These are phyloP conservation scores for Pogonocherus hispidulus DNA, from an alignment of 2,888 invertebrate species.

Conservation along the genomic window DNA sequence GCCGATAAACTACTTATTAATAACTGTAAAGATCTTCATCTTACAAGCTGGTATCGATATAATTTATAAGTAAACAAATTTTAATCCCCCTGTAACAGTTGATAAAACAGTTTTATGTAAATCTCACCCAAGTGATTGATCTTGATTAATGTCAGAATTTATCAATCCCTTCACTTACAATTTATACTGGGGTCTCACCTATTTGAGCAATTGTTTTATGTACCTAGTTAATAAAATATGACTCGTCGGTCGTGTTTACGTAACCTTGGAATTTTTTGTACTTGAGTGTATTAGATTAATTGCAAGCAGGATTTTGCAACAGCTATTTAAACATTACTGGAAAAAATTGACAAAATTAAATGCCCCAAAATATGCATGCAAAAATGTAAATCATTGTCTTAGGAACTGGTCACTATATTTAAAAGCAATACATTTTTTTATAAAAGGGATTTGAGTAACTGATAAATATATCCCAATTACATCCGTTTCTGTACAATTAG, in stretches of 20 bases:
- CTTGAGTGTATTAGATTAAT: background rate
- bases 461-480: background rate
- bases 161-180: background rate
- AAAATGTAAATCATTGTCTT: too few relatives aligned
- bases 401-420: too few relatives aligned
- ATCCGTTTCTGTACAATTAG: too few relatives aligned
- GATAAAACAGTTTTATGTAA: background rate
- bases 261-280: constrained; percentile 12
- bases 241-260: background rate
- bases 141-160: background rate
- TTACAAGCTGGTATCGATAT: background rate
- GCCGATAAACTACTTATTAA: background rate
- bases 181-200: background rate
- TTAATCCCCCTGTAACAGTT: background rate
- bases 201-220: background rate
- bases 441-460: too few relatives aligned
- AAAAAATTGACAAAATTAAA: background rate
- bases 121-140: constrained; percentile 1
- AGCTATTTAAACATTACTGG: background rate
- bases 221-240: background rate
- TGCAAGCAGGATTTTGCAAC: background rate
- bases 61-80: background rate
- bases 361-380: background rate
- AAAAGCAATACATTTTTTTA: too few relatives aligned
- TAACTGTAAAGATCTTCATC: background rate